A percentile compares a stretch with the other conserved stretches of the same genome.
These are phyloP conservation scores for Lepisosteus oculatus DNA, from an alignment of 2,113 vertebrate species.

Conservation along the genomic window DNA sequence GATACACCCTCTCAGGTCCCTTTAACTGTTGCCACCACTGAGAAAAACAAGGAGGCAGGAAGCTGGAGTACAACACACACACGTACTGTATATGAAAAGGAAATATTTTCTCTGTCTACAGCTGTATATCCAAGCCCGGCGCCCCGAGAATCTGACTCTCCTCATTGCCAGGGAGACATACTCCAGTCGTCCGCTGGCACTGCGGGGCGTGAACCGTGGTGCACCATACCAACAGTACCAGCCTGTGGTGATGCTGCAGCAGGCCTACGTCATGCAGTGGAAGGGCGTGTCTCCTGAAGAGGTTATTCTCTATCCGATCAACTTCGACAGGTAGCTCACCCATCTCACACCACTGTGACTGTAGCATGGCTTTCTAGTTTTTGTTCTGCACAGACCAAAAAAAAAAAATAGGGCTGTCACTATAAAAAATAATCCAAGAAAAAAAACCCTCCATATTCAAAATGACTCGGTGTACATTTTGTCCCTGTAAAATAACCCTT, in stretches of 20 bases:
- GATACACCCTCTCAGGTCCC: too few species aligned
- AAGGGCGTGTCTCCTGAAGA: constrained; percentile 33
- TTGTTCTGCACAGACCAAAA: neutral
- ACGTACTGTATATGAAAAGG: too few species aligned
- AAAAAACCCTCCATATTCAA: neutral
- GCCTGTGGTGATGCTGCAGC: constrained; percentile 26
- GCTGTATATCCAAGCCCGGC: constrained; percentile 60
- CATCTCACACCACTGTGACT: neutral
- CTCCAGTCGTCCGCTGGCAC: constrained; percentile 27
- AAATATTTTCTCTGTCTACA: constrained; percentile 25
- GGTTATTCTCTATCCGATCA: constrained; percentile 28
- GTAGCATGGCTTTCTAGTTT: neutral
- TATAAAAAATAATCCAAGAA: neutral
- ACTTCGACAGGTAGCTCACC: constrained; percentile 44
- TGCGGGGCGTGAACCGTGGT: constrained; percentile 24
- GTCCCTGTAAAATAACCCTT: neutral
- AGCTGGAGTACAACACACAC: too few species aligned
- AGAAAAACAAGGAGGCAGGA: too few species aligned
- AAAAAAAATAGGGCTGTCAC: neutral
- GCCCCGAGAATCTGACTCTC: constrained; percentile 48
- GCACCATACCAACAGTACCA: constrained; percentile 34
- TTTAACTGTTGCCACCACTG: too few species aligned
- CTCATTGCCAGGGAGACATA: constrained; percentile 33
- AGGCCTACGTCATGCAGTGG: constrained; percentile 35
- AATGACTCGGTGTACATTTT: neutral